These are phyloP conservation scores for Darevskia nairensis DNA, from an alignment of 2,797 vertebrate genomes.

Conservation along the genomic window DNA sequence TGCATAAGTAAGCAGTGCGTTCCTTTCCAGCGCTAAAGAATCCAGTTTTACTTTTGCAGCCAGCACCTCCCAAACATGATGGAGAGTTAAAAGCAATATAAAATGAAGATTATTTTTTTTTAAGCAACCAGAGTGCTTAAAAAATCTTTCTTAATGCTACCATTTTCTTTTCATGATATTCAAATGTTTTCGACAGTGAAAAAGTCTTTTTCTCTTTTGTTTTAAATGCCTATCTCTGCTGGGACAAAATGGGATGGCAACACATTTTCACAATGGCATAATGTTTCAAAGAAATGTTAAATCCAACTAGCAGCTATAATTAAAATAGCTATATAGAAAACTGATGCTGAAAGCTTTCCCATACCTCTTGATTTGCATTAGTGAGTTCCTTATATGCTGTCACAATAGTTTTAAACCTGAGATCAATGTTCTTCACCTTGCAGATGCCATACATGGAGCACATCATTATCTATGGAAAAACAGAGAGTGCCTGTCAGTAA, in stretches of 20 bases:
- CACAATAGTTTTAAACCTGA: conserved; percentile 97
- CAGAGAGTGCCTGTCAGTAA: conserved; percentile 39
- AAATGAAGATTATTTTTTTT: no score
- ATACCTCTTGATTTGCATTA: conserved; percentile 96
- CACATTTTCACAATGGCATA: background rate
- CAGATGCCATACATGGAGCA: conserved; percentile 99
- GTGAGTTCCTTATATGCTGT: conserved; percentile 94
- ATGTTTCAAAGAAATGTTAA: background rate
- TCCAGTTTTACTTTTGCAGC: no score
- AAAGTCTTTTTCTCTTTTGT: background rate
- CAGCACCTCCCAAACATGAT: no score
- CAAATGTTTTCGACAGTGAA: background rate
- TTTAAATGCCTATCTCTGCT: background rate
- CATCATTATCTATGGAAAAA: conserved; percentile 92
- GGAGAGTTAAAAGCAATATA: no score
- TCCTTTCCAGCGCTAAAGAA: no score
- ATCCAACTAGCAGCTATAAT: background rate
- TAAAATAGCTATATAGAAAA: background rate
- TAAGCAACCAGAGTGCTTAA: no score
- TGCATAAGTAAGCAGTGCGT: no score
- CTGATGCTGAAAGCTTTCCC: conserved; percentile 37
- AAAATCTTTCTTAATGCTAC: background rate
- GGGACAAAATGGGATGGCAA: background rate
- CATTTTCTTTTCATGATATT: background rate
- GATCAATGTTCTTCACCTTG: conserved; percentile 96